Base-by-base conservation (phyloP, 1,140 invertebrate species). In the Eubasilissa regina region DNA sequence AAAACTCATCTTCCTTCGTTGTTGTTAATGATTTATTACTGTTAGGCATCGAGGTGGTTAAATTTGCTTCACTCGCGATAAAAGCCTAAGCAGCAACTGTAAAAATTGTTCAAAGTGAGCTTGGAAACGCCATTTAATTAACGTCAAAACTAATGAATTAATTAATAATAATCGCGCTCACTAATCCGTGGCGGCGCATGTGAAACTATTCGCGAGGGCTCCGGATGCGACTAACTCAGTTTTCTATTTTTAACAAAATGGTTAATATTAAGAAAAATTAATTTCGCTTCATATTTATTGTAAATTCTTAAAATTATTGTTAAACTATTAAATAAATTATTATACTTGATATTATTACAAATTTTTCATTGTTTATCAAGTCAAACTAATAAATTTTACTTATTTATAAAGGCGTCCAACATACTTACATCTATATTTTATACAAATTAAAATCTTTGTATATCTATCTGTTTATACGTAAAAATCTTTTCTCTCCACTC, bases 91-190 rank as follows among this genome's bases (percentile, higher is more conserved):
- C 48, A 51, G n/a, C 48, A 51, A 51, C 48, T 12, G 48, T 51
- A 51, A 51, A 51, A 13, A 51, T 44, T 8, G 60, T 25, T 64
- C 12, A n/a, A 64, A 7, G 17, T 9, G 15, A 64, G 25, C 19
- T 43, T 21, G 10, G 60, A 64, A 64, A 0, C 15, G 13, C 15
- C 43, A 15, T 70, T 70, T 70, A 70, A 70, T 70, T 70, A 47
- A 15, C 47, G 45, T 70, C 45, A 47, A 70, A 70, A 12, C 66
- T 47, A 70, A 70, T 70, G 66, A 70, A 44, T 0, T 51, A 15
- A 51, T 70, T 51, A 15, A 51, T 70, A 62, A 62, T 62, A 70
- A 70, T 70, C 35, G 66, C 44, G 45, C 45, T 35, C 60, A 43
- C 60, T 35, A 43, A 25, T 64, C 10, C 60, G 21, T 64, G 60